Conservation (phyloP, 2,888 invertebrate species). For the Ypsolopha sequella region DNA sequence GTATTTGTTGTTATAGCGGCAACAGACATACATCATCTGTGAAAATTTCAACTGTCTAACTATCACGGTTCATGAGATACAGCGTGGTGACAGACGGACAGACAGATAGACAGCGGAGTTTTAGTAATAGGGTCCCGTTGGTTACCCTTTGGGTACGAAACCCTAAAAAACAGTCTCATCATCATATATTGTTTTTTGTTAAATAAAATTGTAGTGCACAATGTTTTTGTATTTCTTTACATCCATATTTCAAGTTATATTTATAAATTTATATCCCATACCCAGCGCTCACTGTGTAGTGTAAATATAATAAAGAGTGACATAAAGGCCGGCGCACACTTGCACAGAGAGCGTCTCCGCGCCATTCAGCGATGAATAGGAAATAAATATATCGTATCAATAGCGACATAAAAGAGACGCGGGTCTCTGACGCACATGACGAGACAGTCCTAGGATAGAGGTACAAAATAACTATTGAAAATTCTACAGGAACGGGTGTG, state of each 20-base stretch:
- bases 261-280: not conserved
- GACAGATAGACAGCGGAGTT: too few species aligned
- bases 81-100: too few species aligned
- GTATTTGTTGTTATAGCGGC: too few species aligned
- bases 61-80: too few species aligned
- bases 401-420: conserved; percentile 43
- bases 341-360: not conserved
- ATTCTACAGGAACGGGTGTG: too few species aligned
- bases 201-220: not conserved
- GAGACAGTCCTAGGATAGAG: too few species aligned
- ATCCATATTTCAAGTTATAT: not conserved
- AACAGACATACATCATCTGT: too few species aligned
- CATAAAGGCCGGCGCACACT: not conserved
- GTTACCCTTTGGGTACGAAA: too few species aligned
- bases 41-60: too few species aligned
- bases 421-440: conserved; percentile 5
- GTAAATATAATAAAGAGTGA: not conserved
- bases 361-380: conserved; percentile 15
- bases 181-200: not conserved
- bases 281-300: not conserved
- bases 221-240: not conserved
- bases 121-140: too few species aligned
- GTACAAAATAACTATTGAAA: too few species aligned
- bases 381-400: conserved; percentile 66
- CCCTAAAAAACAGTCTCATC: too few species aligned